These are phyloP conservation scores for Drosophila persimilis DNA, from an alignment of 1,140 invertebrate genomes.

Conservation along the genomic window DNA sequence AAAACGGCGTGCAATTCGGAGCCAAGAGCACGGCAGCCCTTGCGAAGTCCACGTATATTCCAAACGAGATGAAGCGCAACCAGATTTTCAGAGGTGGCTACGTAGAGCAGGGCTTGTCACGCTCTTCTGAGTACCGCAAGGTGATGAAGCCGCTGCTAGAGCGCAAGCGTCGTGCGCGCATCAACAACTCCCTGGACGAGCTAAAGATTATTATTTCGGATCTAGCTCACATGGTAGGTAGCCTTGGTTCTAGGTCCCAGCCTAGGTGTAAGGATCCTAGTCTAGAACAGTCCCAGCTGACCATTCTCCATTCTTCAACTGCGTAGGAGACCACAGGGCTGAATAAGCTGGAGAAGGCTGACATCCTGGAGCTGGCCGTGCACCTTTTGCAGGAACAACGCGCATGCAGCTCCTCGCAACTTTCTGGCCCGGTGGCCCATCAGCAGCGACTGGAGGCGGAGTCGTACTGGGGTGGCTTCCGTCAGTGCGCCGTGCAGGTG, in stretches of 20 bases:
- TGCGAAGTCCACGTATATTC: background rate
- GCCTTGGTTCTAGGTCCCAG: too few species aligned
- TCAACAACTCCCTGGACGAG: conserved; percentile 93
- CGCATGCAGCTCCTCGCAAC: conserved; percentile 48
- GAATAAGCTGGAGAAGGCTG: conserved; percentile 94
- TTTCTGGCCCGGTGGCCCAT: too few species aligned
- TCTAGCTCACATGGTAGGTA: conserved; percentile 85
- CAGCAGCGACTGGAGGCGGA: conserved; percentile 5
- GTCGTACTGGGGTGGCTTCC: conserved; percentile 31
- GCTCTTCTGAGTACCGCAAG: conserved; percentile 85
- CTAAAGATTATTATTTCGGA: conserved; percentile 92
- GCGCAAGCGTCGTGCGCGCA: conserved; percentile 91
- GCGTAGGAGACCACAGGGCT: conserved; percentile 88
- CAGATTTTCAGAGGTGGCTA: background rate
- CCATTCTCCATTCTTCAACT: background rate
- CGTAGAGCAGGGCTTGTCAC: conserved; percentile 73
- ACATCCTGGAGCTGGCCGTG: conserved; percentile 94
- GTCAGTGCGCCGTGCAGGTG: conserved; percentile 28
- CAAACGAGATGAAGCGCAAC: background rate
- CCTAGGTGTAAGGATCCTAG: too few species aligned
- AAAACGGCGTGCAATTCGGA: conserved; percentile 11
- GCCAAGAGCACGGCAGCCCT: background rate
- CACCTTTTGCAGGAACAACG: conserved; percentile 89
- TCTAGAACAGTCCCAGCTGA: too few species aligned
- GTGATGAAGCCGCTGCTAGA: conserved; percentile 91